Conservation (phyloP, 2,113 vertebrate species). For the Microcebus ravelobensis region DNA sequence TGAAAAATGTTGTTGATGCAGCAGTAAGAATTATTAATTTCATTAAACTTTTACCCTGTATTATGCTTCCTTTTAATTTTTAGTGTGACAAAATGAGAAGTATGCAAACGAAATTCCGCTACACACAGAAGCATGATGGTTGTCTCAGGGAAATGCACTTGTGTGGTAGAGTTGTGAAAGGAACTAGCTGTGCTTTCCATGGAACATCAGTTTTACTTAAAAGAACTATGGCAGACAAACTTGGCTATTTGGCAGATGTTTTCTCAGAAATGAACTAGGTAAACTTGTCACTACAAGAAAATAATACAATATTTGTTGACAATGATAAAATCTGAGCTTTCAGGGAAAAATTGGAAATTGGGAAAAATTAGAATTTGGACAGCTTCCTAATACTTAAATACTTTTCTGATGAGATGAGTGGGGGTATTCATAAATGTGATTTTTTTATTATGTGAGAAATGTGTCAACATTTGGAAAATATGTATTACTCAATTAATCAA, state of each 20-base stretch:
- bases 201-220: constrained; percentile 27
- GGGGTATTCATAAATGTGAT: not conserved
- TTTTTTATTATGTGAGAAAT: not conserved
- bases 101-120: not conserved
- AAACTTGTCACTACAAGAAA: not conserved
- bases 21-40: not conserved
- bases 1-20: not conserved
- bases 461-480: not conserved
- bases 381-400: not conserved
- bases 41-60: not conserved
- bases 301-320: constrained; percentile 21
- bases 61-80: not conserved
- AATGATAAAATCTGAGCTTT: not conserved
- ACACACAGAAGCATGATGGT: accelerated
- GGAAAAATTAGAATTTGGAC: not conserved
- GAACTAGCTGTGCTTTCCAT: not conserved
- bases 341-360: not conserved
- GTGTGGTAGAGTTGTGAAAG: not conserved
- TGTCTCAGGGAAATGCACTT: not conserved
- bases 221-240: constrained; percentile 4
- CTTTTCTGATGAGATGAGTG: constrained; percentile 25
- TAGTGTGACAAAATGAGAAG: not conserved
- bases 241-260: constrained; percentile 24
- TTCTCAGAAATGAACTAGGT: constrained; percentile 29
- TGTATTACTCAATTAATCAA: not conserved